Evolutionary conservation across 2,888 invertebrate genomes (phyloP), one percentile per base, ranked within the genome.

Genomic region (Pardosa pseudoannulata): DNA sequence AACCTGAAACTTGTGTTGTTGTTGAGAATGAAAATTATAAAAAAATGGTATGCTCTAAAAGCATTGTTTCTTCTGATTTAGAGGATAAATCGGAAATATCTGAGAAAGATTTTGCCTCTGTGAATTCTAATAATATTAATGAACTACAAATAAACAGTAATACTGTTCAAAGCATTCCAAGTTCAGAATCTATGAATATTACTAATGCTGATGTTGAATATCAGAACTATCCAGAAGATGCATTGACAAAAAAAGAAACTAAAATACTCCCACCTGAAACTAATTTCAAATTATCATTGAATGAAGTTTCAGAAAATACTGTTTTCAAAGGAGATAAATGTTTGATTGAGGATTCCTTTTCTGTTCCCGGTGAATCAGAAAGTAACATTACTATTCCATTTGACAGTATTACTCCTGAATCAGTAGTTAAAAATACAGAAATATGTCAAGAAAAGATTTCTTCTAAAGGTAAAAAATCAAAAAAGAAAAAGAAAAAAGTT

Each of bases 401-500:
- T 19, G 36, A 36, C 5, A 36, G 36, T 36, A 11, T 7, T 7
- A 36, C 5, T 7, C 36, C 16, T 46, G 46, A 16, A 16, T 13
- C 2, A 2, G 16, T 46, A 2, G 46, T 7, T 16, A 46, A 16
- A 13, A 2, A 7, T 46, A 16, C 7, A 11, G 46, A 13, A 16
- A 46, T 46, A 2, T 23, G 23, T 11, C 46, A 46, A 16, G 56
- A 56, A 56, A 6, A 23, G 2, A 11, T 5, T 1, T 23, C 56
- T 56, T 23, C 56, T 23, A 19, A 56, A 23, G n/a, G 19, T 1
- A 56, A 56, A 56, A 56, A 56, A 23, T 16, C 19, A 6, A 56
- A 56, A 56, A 56, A 56, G 56, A 56, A 46, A 46, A 46, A 46
- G 46, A 46, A 56, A 56, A 19, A 23, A 23, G 56, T 56, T 5